Evolutionary conservation across 2,888 invertebrate species (phyloP).

Genomic region (Pandemis cinnamomeana): DNA sequence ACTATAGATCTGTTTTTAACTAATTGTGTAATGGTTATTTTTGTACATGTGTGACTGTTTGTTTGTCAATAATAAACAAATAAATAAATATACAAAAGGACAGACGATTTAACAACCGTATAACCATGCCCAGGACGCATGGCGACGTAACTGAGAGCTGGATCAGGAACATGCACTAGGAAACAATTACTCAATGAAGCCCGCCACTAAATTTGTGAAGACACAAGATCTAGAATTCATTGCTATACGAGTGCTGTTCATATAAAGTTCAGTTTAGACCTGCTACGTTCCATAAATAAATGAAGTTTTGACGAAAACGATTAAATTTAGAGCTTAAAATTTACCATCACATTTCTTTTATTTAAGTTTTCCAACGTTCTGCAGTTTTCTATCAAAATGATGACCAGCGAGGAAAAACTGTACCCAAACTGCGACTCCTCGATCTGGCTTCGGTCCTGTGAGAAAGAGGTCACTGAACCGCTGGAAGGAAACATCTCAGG

Average conservation of each 20-base stretch:
- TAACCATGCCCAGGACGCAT: neutral
- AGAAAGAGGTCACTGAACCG: conserved; percentile 89
- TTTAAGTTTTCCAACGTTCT: neutral
- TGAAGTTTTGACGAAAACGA: too few species aligned
- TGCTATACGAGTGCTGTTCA: neutral
- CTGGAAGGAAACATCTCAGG: conserved; percentile 87
- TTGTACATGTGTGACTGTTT: too few species aligned
- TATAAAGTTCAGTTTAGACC: neutral
- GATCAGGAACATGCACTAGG: neutral
- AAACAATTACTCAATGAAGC: conserved; percentile 3
- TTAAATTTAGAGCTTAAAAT: too few species aligned
- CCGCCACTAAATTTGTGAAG: neutral
- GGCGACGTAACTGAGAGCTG: neutral
- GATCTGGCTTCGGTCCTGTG: conserved; percentile 93
- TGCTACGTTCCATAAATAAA: too few species aligned
- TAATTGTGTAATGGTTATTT: too few species aligned
- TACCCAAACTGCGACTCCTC: conserved; percentile 89
- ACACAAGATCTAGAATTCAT: neutral
- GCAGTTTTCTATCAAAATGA: conserved; percentile 51
- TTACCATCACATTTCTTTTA: too few species aligned
- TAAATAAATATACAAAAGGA: too few species aligned
- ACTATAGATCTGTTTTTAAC: too few species aligned
- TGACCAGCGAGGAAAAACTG: conserved; percentile 56
- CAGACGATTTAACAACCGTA: too few species aligned
- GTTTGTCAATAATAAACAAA: too few species aligned